phyloP scores from a whole-genome alignment of 2,797 vertebrate genomes.

The Babyrousa celebensis region DNA sequence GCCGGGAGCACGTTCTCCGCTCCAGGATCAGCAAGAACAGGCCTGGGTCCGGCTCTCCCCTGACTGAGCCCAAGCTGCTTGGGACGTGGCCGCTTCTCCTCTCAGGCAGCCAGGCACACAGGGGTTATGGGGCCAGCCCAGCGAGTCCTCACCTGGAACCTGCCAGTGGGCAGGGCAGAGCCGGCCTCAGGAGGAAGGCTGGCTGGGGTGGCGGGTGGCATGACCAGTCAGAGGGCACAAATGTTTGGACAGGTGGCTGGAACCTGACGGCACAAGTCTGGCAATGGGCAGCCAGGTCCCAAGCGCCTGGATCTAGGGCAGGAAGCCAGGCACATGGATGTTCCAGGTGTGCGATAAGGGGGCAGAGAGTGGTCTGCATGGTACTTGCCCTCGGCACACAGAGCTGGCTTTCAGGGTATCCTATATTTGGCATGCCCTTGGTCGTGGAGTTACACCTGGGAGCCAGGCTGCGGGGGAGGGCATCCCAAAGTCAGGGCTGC shows the following conservation, averaged over 20 bases:
- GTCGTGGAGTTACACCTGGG: background rate
- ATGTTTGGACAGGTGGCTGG: conserved; percentile 51
- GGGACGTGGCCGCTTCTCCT: rapidly evolving
- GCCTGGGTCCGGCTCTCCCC: background rate
- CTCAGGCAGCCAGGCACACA: background rate
- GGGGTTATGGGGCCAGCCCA: background rate
- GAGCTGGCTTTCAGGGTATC: background rate
- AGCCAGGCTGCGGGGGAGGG: background rate
- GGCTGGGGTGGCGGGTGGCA: background rate
- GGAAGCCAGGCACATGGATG: background rate
- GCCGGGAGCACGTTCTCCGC: background rate
- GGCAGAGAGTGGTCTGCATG: background rate
- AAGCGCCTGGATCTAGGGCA: background rate
- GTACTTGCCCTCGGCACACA: background rate
- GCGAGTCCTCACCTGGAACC: background rate
- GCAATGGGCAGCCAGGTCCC: background rate
- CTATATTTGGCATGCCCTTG: background rate
- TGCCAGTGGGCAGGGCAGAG: background rate
- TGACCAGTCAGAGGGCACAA: background rate
- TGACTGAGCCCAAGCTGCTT: background rate
- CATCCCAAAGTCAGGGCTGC: background rate
- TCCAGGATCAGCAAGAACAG: background rate
- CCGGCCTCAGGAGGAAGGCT: background rate
- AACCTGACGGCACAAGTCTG: background rate
- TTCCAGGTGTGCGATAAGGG: background rate